Evolutionary conservation across 2,888 invertebrate genomes (phyloP).

Genomic region (Cordilura impudica): DNA sequence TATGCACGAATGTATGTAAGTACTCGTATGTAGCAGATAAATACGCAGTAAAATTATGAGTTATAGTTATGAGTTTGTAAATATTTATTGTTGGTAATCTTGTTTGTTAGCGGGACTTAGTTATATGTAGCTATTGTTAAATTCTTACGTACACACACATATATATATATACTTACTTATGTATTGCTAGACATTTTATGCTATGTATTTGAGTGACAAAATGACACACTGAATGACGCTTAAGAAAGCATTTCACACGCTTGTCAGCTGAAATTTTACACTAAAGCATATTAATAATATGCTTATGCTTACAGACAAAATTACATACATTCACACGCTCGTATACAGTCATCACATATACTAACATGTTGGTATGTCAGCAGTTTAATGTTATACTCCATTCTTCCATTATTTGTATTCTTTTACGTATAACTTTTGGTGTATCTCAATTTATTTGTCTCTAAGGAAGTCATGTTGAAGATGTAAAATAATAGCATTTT

Average conservation of each 20-base stretch:
- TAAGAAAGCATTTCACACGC: constrained; percentile 56
- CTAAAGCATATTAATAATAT: constrained; percentile 42
- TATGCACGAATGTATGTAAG: background rate
- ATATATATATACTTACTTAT: background rate
- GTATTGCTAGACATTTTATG: background rate
- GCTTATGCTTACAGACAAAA: no score
- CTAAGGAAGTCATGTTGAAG: constrained; percentile 9
- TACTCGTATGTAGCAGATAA: constrained; percentile 18
- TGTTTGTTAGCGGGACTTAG: background rate
- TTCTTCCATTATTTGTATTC: background rate
- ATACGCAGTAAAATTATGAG: constrained; percentile 26
- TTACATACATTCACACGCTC: no score
- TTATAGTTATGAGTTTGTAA: constrained; percentile 1
- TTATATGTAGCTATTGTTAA: background rate
- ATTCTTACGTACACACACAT: background rate
- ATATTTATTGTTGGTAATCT: background rate
- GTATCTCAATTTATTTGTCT: background rate
- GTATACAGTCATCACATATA: background rate
- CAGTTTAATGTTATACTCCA: background rate
- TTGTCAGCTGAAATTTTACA: constrained; percentile 41
- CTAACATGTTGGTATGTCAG: background rate
- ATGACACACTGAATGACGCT: constrained; percentile 23
- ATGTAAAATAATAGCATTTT: constrained; percentile 46
- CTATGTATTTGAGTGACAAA: background rate
- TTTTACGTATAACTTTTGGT: constrained; percentile 6